These are phyloP conservation scores for Homarus americanus DNA, from an alignment of 1,140 invertebrate genomes.

Conservation along the genomic window DNA sequence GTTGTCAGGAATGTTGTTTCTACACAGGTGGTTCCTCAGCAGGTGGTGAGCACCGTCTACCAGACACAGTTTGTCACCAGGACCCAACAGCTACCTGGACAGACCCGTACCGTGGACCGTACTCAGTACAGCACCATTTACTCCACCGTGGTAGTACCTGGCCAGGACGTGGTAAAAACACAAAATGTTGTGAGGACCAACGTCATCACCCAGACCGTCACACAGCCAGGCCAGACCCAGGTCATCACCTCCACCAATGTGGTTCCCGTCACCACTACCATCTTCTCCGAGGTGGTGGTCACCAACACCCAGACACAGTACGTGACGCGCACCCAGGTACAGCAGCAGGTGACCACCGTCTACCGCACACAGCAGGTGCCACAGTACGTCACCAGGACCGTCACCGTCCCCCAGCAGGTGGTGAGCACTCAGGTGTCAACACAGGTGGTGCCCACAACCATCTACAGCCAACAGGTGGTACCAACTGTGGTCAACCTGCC, in stretches of 20 bases:
- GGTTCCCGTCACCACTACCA: slow-evolving; percentile 64
- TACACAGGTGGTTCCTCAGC: slow-evolving; percentile 63
- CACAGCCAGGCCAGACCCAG: slow-evolving; percentile 60
- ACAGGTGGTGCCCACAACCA: slow-evolving; percentile 64
- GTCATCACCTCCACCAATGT: slow-evolving; percentile 58
- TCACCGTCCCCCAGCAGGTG: slow-evolving; percentile 56
- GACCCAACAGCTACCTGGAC: slow-evolving; percentile 61
- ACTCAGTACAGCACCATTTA: slow-evolving; percentile 63
- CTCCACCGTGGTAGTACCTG: slow-evolving; percentile 54
- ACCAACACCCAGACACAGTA: slow-evolving; percentile 71
- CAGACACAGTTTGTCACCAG: slow-evolving; percentile 61
- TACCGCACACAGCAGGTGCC: slow-evolving; percentile 64
- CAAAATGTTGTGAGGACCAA: slow-evolving; percentile 22
- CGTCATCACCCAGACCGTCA: slow-evolving; percentile 48
- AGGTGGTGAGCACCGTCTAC: slow-evolving; percentile 63
- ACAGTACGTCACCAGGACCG: slow-evolving; percentile 62
- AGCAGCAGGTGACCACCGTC: slow-evolving; percentile 44
- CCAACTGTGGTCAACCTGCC: slow-evolving; percentile 44
- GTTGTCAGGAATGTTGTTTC: slow-evolving; percentile 64
- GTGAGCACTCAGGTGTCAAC: slow-evolving; percentile 49
- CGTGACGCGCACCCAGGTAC: slow-evolving; percentile 57
- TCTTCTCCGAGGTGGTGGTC: slow-evolving; percentile 47
- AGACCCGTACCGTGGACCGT: slow-evolving; percentile 52
- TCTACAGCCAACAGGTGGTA: slow-evolving; percentile 42
- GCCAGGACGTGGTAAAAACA: slow-evolving; percentile 18